Evolutionary conservation across 2,888 invertebrate species (phyloP), one percentile per base, ranked within the genome.

Genomic region (Nomada ferruginata): DNA sequence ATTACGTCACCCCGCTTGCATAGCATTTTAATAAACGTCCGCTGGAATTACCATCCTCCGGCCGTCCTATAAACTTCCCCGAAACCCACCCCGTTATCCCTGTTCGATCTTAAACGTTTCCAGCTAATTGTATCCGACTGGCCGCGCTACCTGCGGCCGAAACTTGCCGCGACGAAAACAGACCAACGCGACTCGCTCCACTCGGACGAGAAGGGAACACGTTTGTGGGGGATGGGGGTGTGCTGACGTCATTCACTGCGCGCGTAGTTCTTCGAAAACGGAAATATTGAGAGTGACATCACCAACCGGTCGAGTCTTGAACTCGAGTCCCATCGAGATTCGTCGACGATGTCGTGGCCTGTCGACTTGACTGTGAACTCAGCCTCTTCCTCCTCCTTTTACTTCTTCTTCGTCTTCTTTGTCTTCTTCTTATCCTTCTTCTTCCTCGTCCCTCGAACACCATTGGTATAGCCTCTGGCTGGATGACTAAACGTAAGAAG

Each of bases 201-300:
- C 57, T 18, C 13, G 60, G 47, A 1, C 47, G 47, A 15, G 13
- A 0, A 0, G 15, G 47, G 47, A 47, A 47, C 47, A 47, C 42
- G 47, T 26, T 64, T 20, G 18, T 72, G 50, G 55, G 53, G 65
- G 75, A 53, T 53, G 59, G 52, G 66, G 55, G 42, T 50, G 61
- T 36, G 26, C 71, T 82, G 75, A 73, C 81, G 76, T 84, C 82
- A 78, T 55, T 68, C 47, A 60, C 44, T 18, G n/a, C 57, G 26
- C 74, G 76, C 29, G 36, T 36, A 36, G 75, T 79, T 80, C 85
- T 78, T 83, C 79, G 75, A 79, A 85, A 87, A 87, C 87, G 84
- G 85, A 89, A 89, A 90, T 90, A 86, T 85, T 79, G 82, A 86
- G 85, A 86, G 85, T 91, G 91, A 91, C 89, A 89, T 91, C 91